A percentile compares a stretch with the other conserved stretches of the same genome.
phyloP scores from a whole-genome alignment of 2,113 vertebrate species.

The Empidonax traillii region DNA sequence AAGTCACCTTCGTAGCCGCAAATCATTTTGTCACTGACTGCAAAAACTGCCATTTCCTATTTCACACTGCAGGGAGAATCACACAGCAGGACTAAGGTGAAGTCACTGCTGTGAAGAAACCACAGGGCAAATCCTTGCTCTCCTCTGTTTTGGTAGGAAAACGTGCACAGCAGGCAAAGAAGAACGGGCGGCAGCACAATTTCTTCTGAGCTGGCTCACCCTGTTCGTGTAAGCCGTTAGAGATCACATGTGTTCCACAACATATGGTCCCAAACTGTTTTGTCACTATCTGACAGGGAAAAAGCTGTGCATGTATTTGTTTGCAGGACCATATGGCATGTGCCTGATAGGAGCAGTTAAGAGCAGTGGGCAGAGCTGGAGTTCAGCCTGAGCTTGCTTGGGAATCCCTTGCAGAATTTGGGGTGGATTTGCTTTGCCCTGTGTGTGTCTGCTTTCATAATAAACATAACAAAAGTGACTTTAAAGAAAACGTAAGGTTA shows the following conservation, averaged over 20 bases:
- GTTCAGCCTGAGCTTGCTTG: not conserved
- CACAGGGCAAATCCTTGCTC: not conserved
- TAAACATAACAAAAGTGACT: not conserved
- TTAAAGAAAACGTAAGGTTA: not conserved
- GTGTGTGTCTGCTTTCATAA: not conserved
- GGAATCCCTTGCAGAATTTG: not conserved
- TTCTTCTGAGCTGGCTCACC: not conserved
- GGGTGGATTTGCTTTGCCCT: not conserved
- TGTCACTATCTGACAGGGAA: constrained; percentile 28
- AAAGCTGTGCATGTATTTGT: constrained; percentile 41
- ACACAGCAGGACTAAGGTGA: not conserved
- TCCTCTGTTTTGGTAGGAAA: not conserved
- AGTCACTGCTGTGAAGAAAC: not conserved
- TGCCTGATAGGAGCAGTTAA: not conserved
- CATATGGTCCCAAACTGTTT: constrained; percentile 51
- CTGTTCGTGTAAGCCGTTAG: not conserved
- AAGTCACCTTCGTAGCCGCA: not conserved
- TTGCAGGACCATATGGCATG: constrained; percentile 46
- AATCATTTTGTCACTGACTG: not conserved
- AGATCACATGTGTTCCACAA: not conserved
- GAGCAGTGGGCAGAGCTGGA: not conserved
- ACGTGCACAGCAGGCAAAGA: not conserved
- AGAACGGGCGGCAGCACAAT: not conserved
- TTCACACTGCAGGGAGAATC: not conserved
- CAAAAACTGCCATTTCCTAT: not conserved